Evolutionary conservation across 2,113 vertebrate species (phyloP).

Genomic region (Pelvicachromis taeniatus): DNA sequence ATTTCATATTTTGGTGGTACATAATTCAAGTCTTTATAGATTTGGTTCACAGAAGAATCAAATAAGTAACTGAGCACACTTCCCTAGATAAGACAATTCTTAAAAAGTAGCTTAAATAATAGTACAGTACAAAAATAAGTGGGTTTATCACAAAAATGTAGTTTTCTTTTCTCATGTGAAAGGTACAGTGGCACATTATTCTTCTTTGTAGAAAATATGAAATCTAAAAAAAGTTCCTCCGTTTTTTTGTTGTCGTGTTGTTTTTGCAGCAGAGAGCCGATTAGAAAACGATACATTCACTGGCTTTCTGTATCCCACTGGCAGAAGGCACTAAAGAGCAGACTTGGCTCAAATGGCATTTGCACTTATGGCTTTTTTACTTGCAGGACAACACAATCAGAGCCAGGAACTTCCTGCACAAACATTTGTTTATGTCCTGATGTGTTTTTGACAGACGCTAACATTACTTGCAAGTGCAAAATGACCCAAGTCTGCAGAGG

Average conservation of each 20-base stretch:
- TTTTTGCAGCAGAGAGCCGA: constrained; percentile 37
- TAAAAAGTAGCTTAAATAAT: constrained; percentile 71
- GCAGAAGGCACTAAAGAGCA: constrained; percentile 69
- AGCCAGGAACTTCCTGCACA: neutral
- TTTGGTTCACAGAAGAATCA: constrained; percentile 70
- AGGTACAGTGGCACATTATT: constrained; percentile 65
- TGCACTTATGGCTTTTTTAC: constrained; percentile 31
- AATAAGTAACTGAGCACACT: constrained; percentile 52
- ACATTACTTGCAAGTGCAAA: neutral
- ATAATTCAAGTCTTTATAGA: constrained; percentile 75
- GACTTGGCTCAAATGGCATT: constrained; percentile 29
- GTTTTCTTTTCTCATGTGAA: constrained; percentile 21
- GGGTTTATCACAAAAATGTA: constrained; percentile 46
- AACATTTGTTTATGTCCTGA: neutral
- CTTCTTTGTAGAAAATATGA: constrained; percentile 54
- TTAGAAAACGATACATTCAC: constrained; percentile 69
- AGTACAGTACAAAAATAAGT: constrained; percentile 75
- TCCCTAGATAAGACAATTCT: constrained; percentile 55
- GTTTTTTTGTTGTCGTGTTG: neutral
- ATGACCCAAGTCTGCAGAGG: constrained; percentile 26
- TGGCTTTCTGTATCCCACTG: constrained; percentile 48
- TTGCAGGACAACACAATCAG: neutral
- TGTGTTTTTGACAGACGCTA: neutral
- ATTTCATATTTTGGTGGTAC: constrained; percentile 63
- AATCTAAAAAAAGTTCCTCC: constrained; percentile 41